Evolutionary conservation across 1,140 invertebrate genomes (phyloP), one percentile per base, ranked within the genome.

Genomic region (Aricia agestis): DNA sequence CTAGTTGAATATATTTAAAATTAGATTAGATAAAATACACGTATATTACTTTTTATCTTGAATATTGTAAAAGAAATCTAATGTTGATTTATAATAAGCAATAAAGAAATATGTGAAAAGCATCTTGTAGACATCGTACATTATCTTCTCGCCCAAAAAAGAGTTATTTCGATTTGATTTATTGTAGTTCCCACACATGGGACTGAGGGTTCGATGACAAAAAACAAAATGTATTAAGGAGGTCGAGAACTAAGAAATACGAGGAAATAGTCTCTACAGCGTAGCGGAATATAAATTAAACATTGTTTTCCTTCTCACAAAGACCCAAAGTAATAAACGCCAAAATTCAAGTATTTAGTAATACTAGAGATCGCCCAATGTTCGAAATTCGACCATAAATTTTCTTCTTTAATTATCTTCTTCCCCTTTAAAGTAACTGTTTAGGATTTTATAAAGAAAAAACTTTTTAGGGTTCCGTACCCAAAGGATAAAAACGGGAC

Each of bases 111-210:
- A 52, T 52, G 10, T 52, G 9, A 52, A 52, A 52, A 10, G 45
- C 1, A 13, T 52, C 45, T 52, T 52, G 45, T 52, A 52, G 45
- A 52, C 13, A 52, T 52, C 45, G 45, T 52, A 52, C 13, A 52
- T 52, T 52, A 52, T 78, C 81, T 85, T 82, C 78, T 78, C 78
- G 75, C 75, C 74, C 78, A 81, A 76, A 76, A 73, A 79, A 83
- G 81, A 88, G 86, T 85, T 88, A 88, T 88, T 82, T 83, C 82
- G 81, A 77, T 83, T 82, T 86, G 84, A 88, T 86, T 86, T 86
- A 88, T 86, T 76, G 78, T 86, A 73, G 79, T 80, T 76, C 82
- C 80, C 79, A 83, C 86, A 88, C 82, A 83, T 86, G 84, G 80
- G 82, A 76, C 80, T 70, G 75, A 81, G 77, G 82, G 84, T 82